Evolutionary conservation across 2,113 vertebrate genomes (phyloP).

Genomic region (Tautogolabrus adspersus): DNA sequence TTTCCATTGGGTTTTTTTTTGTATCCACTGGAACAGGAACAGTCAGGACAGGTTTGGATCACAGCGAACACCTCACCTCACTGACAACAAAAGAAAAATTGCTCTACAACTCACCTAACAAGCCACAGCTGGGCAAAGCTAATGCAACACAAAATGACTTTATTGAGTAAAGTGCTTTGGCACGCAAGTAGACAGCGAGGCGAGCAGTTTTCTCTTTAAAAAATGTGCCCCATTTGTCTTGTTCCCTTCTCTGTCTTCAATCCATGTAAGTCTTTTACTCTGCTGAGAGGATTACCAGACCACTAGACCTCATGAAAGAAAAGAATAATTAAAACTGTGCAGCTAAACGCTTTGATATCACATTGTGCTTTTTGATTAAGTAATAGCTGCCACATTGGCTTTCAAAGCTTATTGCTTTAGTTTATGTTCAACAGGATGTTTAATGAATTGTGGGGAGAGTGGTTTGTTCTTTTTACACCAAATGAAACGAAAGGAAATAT

Average conservation of each 20-base stretch:
- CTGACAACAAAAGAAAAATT: slow-evolving; percentile 41
- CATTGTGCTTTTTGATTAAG: slow-evolving; percentile 58
- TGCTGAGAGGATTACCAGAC: slow-evolving; percentile 59
- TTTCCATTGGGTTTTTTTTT: slow-evolving; percentile 22
- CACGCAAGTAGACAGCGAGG: slow-evolving; percentile 40
- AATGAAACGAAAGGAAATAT: slow-evolving; percentile 62
- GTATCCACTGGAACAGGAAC: slow-evolving; percentile 47
- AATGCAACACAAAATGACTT: slow-evolving; percentile 34
- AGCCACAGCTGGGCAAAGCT: slow-evolving; percentile 59
- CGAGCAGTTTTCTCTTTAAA: slow-evolving; percentile 37
- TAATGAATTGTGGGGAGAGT: slow-evolving; percentile 65
- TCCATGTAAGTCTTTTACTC: slow-evolving; percentile 29
- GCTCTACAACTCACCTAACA: slow-evolving; percentile 40
- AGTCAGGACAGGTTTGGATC: slow-evolving; percentile 45
- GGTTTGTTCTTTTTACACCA: slow-evolving; percentile 49
- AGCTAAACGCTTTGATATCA: slow-evolving; percentile 51
- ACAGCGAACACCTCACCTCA: slow-evolving; percentile 25
- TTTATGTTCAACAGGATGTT: slow-evolving; percentile 69
- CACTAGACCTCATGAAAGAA: slow-evolving; percentile 74
- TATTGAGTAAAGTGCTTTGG: slow-evolving; percentile 66
- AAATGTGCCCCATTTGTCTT: slow-evolving; percentile 27
- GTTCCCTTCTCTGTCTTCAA: slow-evolving; percentile 9
- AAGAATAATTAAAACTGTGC: slow-evolving; percentile 63
- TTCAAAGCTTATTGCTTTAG: slow-evolving; percentile 53
- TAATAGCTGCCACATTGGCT: slow-evolving; percentile 63